Percentiles rank a stretch among this genome's conserved stretches.
phyloP scores from a whole-genome alignment of 2,888 invertebrate species.

The Zygaena filipendulae region DNA sequence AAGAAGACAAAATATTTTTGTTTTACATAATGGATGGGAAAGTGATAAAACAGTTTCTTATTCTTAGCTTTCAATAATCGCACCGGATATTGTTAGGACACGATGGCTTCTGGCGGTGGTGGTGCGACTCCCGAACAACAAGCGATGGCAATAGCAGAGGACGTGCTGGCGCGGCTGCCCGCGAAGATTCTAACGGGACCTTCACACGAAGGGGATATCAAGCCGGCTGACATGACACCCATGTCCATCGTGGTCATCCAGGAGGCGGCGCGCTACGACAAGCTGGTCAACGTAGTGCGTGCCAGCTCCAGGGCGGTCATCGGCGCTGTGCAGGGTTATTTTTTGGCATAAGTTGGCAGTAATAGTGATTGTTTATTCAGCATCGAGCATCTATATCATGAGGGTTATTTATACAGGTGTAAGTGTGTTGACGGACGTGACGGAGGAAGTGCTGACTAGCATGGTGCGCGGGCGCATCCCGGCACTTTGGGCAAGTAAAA shows the following conservation, averaged over 20 bases:
- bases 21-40: too few relatives aligned
- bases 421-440: constrained; percentile 85
- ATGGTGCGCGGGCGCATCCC: constrained; percentile 88
- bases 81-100: constrained; percentile 72
- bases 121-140: constrained; percentile 82
- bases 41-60: too few relatives aligned
- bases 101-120: constrained; percentile 67
- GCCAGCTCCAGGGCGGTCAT: constrained; percentile 80
- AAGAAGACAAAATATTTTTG: too few relatives aligned
- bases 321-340: constrained; percentile 86
- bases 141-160: constrained; percentile 81
- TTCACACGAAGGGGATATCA: constrained; percentile 76
- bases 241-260: constrained; percentile 95
- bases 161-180: constrained; percentile 82
- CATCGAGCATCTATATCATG: neutral
- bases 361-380: neutral
- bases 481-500: constrained; percentile 82
- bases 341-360: too few relatives aligned
- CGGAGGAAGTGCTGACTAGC: constrained; percentile 87
- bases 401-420: constrained; percentile 79
- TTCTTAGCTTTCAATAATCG: too few relatives aligned
- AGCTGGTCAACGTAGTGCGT: constrained; percentile 78
- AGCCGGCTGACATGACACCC: constrained; percentile 81
- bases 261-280: constrained; percentile 85
- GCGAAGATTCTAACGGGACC: constrained; percentile 73